phyloP scores from a whole-genome alignment of 2,797 vertebrate genomes.

The Mormyrus proboscirostris region DNA sequence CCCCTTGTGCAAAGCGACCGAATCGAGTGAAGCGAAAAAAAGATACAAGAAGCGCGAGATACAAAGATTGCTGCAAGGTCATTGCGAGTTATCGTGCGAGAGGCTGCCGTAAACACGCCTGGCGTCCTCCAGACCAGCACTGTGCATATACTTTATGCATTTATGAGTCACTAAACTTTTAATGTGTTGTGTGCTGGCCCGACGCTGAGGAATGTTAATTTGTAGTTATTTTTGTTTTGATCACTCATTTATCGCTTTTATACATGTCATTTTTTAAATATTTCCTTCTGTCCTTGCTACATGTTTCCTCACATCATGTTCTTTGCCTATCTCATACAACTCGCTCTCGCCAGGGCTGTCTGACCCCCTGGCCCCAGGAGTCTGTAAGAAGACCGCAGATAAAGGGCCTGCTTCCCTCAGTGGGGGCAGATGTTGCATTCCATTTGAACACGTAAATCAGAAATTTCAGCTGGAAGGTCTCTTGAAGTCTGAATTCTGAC shows the following conservation, averaged over 20 bases:
- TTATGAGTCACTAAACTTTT: not conserved
- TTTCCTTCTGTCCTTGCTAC: not conserved
- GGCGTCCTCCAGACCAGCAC: not conserved
- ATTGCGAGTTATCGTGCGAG: not conserved
- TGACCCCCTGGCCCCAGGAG: not conserved
- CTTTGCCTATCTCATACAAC: not conserved
- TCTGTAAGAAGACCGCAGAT: not conserved
- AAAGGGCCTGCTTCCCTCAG: not conserved
- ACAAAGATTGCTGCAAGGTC: not conserved
- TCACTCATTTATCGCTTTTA: not conserved
- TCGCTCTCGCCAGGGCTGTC: not conserved
- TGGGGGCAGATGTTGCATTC: not conserved
- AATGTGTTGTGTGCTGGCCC: not conserved
- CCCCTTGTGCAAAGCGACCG: not conserved
- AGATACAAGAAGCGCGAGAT: not conserved
- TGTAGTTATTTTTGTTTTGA: not conserved
- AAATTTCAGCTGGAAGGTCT: not conserved
- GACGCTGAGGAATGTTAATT: not conserved
- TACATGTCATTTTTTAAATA: not conserved
- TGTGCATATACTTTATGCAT: not conserved
- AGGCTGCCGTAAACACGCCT: not conserved
- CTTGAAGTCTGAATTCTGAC: not conserved
- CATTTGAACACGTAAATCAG: not conserved
- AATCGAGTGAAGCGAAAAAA: not conserved
- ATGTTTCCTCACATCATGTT: not conserved